Evolutionary conservation across 2,797 vertebrate species (phyloP).

Genomic region (Kryptolebias ocellatus): DNA sequence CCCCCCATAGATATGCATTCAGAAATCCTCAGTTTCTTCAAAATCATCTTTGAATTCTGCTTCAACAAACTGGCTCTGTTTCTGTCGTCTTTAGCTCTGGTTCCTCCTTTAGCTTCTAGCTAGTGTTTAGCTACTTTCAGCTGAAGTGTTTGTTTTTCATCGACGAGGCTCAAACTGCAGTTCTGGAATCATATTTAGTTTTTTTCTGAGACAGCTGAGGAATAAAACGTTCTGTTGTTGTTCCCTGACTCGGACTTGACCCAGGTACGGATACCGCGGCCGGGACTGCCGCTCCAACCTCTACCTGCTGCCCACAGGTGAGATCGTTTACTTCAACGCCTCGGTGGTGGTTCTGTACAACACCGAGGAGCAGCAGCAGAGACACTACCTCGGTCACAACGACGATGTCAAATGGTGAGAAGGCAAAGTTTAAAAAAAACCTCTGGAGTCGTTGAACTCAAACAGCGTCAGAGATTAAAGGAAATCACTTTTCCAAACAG

Average conservation of each 20-base stretch:
- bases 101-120: too few species aligned
- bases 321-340: constrained; percentile 93
- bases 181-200: neutral
- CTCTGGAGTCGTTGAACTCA: too few species aligned
- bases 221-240: neutral
- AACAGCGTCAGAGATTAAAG: too few species aligned
- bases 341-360: constrained; percentile 92
- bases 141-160: too few species aligned
- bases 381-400: constrained; percentile 92
- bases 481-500: neutral
- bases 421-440: neutral
- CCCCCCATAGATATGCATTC: too few species aligned
- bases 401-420: constrained; percentile 94
- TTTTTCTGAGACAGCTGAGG: neutral
- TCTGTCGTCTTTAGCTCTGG: too few species aligned
- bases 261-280: constrained; percentile 91
- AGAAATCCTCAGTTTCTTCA: too few species aligned
- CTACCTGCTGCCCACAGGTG: constrained; percentile 91
- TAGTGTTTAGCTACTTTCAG: too few species aligned
- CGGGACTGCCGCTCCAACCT: constrained; percentile 92
- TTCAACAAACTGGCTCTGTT: too few species aligned
- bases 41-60: too few species aligned
- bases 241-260: constrained; percentile 57
- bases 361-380: constrained; percentile 89
- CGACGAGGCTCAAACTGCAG: too few species aligned